Percentiles rank a stretch among this genome's conserved stretches.
Conservation (phyloP, 2,888 invertebrate species). For the Orthosia cruda region DNA sequence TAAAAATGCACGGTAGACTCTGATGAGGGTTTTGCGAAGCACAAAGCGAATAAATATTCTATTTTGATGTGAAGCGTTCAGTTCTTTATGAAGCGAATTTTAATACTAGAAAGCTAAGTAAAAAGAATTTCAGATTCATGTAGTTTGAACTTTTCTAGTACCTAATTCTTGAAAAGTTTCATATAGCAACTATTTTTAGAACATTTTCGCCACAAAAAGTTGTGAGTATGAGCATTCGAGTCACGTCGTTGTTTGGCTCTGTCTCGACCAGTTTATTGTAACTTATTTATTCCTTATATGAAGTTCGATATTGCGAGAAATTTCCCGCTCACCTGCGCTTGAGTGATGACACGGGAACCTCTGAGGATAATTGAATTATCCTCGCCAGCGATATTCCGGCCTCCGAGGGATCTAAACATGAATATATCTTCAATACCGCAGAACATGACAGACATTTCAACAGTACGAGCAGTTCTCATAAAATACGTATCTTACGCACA, state of each 20-base stretch:
- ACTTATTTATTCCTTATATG: conserved; percentile 56
- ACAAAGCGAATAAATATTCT: conserved; percentile 15
- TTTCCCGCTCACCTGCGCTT: conserved; percentile 75
- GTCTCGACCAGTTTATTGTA: conserved; percentile 45
- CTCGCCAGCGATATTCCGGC: conserved; percentile 20
- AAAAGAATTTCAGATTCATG: conserved; percentile 10
- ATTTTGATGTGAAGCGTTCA: conserved; percentile 8
- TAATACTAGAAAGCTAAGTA: not conserved
- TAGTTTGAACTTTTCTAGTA: conserved; percentile 16
- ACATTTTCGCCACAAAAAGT: conserved; percentile 11
- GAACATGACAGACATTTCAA: too few relatives aligned
- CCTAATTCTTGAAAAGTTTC: conserved; percentile 20
- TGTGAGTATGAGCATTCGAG: conserved; percentile 18
- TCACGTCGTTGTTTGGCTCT: conserved; percentile 46
- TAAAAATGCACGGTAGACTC: conserved; percentile 5
- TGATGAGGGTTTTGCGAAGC: conserved; percentile 3
- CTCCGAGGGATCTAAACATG: conserved; percentile 46
- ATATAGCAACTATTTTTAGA: not conserved
- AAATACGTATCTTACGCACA: too few relatives aligned
- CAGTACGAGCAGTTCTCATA: too few relatives aligned
- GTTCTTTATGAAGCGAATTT: not conserved
- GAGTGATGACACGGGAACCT: conserved; percentile 80
- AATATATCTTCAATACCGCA: conserved; percentile 61
- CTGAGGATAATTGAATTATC: conserved; percentile 81
- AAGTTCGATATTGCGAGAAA: conserved; percentile 46